These are phyloP conservation scores for Leptocoma aspasia DNA, from an alignment of 2,113 vertebrate species.

Conservation along the genomic window DNA sequence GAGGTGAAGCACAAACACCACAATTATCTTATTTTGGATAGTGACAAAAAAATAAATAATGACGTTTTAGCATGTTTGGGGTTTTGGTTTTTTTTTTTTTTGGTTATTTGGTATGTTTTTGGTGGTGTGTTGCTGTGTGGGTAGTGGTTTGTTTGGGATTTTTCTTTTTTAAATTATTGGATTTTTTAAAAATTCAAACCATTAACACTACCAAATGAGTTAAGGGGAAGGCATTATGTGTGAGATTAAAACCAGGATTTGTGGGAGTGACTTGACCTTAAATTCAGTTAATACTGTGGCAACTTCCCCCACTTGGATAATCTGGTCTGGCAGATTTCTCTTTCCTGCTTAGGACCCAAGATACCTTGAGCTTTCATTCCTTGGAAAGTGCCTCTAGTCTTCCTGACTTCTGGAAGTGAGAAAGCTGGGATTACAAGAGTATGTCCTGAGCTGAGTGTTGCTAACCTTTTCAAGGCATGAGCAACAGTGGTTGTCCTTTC, in stretches of 20 bases:
- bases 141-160: neutral
- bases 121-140: neutral
- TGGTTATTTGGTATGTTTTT: neutral
- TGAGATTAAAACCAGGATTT: slow-evolving; percentile 28
- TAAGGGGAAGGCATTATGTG: neutral
- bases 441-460: neutral
- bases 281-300: neutral
- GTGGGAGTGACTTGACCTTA: slow-evolving; percentile 19
- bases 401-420: neutral
- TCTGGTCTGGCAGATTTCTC: slow-evolving; percentile 11
- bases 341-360: neutral
- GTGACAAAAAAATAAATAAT: neutral
- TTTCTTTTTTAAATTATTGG: neutral
- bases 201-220: neutral
- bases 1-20: neutral
- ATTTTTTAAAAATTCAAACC: neutral
- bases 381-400: neutral
- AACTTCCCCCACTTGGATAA: neutral
- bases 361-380: neutral
- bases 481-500: neutral
- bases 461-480: neutral
- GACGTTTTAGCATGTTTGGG: neutral
- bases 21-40: neutral
- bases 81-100: neutral
- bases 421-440: neutral